phyloP scores from a whole-genome alignment of 2,797 vertebrate genomes.

The Eulemur mongoz region DNA sequence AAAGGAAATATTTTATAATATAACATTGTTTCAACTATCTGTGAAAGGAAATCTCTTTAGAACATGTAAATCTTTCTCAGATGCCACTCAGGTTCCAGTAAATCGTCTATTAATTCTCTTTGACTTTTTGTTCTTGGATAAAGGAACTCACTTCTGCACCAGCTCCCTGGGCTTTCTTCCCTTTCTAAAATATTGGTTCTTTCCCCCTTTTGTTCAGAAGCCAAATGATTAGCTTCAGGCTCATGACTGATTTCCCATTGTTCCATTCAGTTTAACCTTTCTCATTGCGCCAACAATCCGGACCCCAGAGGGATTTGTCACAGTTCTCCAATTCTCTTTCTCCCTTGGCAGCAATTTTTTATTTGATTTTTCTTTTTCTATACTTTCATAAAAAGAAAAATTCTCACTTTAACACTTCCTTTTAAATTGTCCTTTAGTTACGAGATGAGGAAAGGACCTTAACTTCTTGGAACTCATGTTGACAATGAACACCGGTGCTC shows the following conservation, averaged over 20 bases:
- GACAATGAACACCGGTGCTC: conserved; percentile 3
- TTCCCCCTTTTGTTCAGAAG: conserved; percentile 41
- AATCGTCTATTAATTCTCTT: conserved; percentile 39
- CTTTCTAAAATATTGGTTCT: conserved; percentile 64
- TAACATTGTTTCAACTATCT: conserved; percentile 9
- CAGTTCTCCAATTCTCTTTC: conserved; percentile 67
- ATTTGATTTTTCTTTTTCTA: conserved; percentile 69
- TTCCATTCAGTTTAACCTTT: conserved; percentile 55
- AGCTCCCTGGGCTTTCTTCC: conserved; percentile 20
- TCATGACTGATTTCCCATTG: conserved; percentile 67
- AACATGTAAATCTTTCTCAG: conserved; percentile 15
- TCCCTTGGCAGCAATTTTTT: conserved; percentile 65
- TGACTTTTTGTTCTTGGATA: conserved; percentile 65
- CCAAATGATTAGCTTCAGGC: conserved; percentile 62
- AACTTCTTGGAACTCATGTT: conserved; percentile 54
- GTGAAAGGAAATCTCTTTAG: conserved; percentile 30
- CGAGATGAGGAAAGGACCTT: conserved; percentile 37
- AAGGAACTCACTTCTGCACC: conserved; percentile 50
- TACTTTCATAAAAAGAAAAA: conserved; percentile 67
- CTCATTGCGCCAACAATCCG: conserved; percentile 49
- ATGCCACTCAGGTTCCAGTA: neutral
- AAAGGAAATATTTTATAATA: conserved; percentile 24
- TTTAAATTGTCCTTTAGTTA: conserved; percentile 62
- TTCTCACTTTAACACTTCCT: conserved; percentile 57
- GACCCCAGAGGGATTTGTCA: conserved; percentile 62